These are phyloP conservation scores for Chloropsis hardwickii DNA, from an alignment of 2,113 vertebrate species.

Conservation along the genomic window DNA sequence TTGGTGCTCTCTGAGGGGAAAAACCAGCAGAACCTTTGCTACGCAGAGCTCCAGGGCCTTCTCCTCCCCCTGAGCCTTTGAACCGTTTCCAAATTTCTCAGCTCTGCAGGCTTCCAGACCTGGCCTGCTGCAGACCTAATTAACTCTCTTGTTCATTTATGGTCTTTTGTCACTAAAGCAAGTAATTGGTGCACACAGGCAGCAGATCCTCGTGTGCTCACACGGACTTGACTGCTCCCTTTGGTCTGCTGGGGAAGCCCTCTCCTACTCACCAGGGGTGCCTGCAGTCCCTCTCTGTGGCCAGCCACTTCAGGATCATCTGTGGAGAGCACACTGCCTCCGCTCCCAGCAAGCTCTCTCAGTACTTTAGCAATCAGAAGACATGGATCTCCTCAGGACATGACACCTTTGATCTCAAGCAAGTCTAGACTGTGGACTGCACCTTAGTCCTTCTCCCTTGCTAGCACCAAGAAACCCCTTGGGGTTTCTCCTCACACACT, in stretches of 20 bases:
- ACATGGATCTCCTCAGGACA: background rate
- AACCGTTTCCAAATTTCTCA: conserved; percentile 17
- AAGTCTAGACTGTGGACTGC: background rate
- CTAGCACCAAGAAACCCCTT: background rate
- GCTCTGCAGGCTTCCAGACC: background rate
- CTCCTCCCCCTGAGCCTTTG: background rate
- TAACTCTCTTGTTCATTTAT: conserved; percentile 50
- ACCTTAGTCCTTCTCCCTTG: background rate
- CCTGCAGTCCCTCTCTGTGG: background rate
- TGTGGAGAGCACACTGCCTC: background rate
- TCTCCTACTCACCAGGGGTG: background rate
- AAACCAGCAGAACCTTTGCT: conserved; percentile 14
- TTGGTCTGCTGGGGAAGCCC: background rate
- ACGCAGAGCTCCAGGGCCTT: background rate
- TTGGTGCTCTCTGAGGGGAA: background rate
- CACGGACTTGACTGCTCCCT: background rate
- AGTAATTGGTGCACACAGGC: background rate
- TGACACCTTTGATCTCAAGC: background rate
- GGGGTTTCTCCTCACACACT: background rate
- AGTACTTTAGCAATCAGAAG: background rate
- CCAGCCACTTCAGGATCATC: background rate
- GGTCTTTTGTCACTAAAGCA: conserved; percentile 35
- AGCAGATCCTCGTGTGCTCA: background rate
- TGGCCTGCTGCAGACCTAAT: background rate
- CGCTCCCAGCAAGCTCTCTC: background rate